Percentiles rank a stretch among this genome's conserved stretches.
phyloP scores from a whole-genome alignment of 2,797 vertebrate species.

The Heteromormyrus szaboi region DNA sequence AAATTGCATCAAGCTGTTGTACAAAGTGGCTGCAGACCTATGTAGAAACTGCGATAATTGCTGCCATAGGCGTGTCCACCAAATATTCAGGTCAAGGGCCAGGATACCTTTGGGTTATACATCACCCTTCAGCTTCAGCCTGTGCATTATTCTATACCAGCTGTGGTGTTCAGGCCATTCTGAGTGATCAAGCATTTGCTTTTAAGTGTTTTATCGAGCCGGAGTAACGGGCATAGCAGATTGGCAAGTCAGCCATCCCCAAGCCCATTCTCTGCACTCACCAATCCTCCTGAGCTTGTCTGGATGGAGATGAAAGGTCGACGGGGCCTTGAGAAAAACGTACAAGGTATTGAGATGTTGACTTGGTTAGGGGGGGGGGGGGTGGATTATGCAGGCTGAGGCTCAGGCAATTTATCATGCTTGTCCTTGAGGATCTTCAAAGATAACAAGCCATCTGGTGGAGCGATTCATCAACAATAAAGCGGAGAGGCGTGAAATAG shows the following conservation, averaged over 20 bases:
- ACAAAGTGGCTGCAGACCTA: background rate
- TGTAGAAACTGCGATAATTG: background rate
- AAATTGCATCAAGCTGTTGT: slow-evolving; percentile 8
- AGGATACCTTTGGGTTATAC: background rate
- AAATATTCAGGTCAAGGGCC: slow-evolving; percentile 7
- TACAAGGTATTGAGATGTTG: slow-evolving; percentile 62
- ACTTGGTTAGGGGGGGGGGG: slow-evolving; percentile 39
- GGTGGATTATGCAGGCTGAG: slow-evolving; percentile 62
- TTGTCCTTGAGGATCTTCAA: slow-evolving; percentile 82
- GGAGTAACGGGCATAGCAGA: slow-evolving; percentile 54
- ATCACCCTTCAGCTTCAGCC: background rate
- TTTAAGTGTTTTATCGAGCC: slow-evolving; percentile 46
- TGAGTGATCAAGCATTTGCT: slow-evolving; percentile 50
- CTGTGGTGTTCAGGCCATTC: slow-evolving; percentile 20
- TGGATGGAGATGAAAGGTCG: slow-evolving; percentile 71
- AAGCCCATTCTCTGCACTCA: slow-evolving; percentile 39
- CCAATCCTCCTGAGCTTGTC: slow-evolving; percentile 49
- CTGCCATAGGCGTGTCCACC: background rate
- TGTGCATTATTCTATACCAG: background rate
- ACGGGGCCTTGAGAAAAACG: slow-evolving; percentile 53
- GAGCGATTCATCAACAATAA: slow-evolving; percentile 82
- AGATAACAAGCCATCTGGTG: slow-evolving; percentile 88
- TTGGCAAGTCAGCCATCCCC: slow-evolving; percentile 40
- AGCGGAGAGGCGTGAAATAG: slow-evolving; percentile 75
- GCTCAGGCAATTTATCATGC: slow-evolving; percentile 81